These are phyloP conservation scores for Trichosurus vulpecula DNA, from an alignment of 2,797 vertebrate genomes.

Conservation along the genomic window DNA sequence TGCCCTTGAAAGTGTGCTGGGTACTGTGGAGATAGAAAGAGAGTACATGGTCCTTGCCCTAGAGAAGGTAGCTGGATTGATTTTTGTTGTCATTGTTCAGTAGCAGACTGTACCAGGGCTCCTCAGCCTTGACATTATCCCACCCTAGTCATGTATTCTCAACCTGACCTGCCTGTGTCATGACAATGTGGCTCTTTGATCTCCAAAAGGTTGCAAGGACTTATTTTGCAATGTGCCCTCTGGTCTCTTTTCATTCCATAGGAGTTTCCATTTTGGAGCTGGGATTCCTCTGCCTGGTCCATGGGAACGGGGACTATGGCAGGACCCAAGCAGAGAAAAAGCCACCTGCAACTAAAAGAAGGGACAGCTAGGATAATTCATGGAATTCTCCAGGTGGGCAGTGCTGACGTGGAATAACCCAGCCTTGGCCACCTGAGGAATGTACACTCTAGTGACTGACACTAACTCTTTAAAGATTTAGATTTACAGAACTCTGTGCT, in stretches of 20 bases:
- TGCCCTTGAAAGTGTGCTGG: not conserved
- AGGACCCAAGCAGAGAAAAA: not conserved
- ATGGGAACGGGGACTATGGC: not conserved
- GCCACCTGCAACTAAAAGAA: not conserved
- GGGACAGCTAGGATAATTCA: constrained; percentile 1
- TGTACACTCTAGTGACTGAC: not conserved
- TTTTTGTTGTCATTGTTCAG: not conserved
- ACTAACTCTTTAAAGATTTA: constrained; percentile 28
- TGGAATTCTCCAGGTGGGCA: constrained; percentile 27
- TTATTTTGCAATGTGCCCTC: constrained; percentile 36
- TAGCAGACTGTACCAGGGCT: not conserved
- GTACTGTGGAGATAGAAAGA: not conserved
- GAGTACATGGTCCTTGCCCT: not conserved
- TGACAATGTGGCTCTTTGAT: not conserved
- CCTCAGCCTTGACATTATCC: not conserved
- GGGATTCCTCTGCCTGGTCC: constrained; percentile 45
- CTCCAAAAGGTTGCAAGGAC: not conserved
- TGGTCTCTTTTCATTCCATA: constrained; percentile 49
- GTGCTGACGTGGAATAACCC: constrained; percentile 2
- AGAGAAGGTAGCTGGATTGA: not conserved
- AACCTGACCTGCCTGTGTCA: accelerated
- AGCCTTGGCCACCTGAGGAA: not conserved
- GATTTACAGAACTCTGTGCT: constrained; percentile 47
- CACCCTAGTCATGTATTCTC: not conserved
- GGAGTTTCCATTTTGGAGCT: constrained; percentile 68